phyloP scores from a whole-genome alignment of 1,140 invertebrate genomes.

The Calliopsis andreniformis region DNA sequence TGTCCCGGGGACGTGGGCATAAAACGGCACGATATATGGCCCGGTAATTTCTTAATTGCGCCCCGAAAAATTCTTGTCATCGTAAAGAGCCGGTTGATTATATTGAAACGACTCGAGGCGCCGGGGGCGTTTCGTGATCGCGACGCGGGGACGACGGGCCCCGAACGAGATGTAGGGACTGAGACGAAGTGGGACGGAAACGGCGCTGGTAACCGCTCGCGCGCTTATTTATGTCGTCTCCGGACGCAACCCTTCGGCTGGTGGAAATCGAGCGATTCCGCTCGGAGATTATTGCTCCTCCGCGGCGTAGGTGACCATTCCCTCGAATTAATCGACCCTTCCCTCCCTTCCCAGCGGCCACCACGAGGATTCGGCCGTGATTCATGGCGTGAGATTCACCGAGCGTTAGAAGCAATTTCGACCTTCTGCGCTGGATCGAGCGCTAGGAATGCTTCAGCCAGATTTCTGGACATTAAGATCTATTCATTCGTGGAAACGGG shows the following conservation, averaged over 20 bases:
- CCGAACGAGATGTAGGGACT: constrained; percentile 10
- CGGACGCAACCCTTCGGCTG: not conserved
- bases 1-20: constrained; percentile 67
- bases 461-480: constrained; percentile 10
- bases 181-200: not conserved
- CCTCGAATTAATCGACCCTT: constrained; percentile 30
- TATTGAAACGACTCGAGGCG: constrained; percentile 69
- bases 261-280: constrained; percentile 18
- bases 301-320: constrained; percentile 4
- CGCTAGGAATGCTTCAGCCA: constrained; percentile 2
- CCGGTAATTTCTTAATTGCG: constrained; percentile 81
- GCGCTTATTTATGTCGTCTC: constrained; percentile 33
- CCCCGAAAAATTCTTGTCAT: constrained; percentile 79
- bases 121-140: constrained; percentile 53
- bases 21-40: constrained; percentile 79
- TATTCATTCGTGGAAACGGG: constrained; percentile 51
- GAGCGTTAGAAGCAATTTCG: constrained; percentile 23
- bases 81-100: constrained; percentile 78
- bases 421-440: constrained; percentile 15
- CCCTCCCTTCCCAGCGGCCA: not conserved
- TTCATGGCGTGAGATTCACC: constrained; percentile 17
- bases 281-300: not conserved
- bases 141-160: constrained; percentile 35
- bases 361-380: constrained; percentile 19
- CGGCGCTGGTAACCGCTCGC: not conserved